Percentiles rank a stretch among this genome's conserved stretches.
These are phyloP conservation scores for Chauna torquata DNA, from an alignment of 2,113 vertebrate genomes.

Conservation along the genomic window DNA sequence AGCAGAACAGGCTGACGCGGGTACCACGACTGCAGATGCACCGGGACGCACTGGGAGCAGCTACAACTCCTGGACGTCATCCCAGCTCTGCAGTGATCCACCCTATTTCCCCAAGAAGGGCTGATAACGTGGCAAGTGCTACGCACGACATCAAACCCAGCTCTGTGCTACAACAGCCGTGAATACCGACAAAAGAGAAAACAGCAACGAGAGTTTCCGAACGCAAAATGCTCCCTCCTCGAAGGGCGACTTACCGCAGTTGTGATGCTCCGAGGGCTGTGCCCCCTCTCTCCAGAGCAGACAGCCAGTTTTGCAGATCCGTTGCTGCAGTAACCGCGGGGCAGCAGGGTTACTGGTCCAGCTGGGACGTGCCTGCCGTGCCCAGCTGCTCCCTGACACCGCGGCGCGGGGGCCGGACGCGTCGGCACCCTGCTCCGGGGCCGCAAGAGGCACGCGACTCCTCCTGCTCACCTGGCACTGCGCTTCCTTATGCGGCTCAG, in stretches of 20 bases:
- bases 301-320: slow-evolving; percentile 43
- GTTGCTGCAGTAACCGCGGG: slow-evolving; percentile 58
- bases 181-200: neutral
- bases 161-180: neutral
- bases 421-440: too few species aligned
- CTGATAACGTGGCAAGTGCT: neutral
- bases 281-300: slow-evolving; percentile 22
- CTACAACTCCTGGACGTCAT: neutral
- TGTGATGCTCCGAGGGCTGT: neutral
- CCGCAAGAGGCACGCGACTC: too few species aligned
- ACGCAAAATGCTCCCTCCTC: neutral
- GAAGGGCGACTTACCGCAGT: neutral
- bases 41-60: accelerated
- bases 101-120: neutral
- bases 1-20: neutral
- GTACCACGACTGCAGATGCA: neutral
- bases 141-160: accelerated
- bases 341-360: slow-evolving; percentile 57
- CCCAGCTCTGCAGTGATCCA: neutral
- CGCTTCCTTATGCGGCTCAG: neutral
- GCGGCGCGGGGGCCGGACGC: too few species aligned
- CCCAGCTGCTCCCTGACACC: too few species aligned
- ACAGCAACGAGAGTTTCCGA: accelerated
- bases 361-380: slow-evolving; percentile 39
- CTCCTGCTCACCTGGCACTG: too few species aligned